Evolutionary conservation across 1,140 invertebrate genomes (phyloP), one percentile per base, ranked within the genome.

Genomic region (Heterodera schachtii): DNA sequence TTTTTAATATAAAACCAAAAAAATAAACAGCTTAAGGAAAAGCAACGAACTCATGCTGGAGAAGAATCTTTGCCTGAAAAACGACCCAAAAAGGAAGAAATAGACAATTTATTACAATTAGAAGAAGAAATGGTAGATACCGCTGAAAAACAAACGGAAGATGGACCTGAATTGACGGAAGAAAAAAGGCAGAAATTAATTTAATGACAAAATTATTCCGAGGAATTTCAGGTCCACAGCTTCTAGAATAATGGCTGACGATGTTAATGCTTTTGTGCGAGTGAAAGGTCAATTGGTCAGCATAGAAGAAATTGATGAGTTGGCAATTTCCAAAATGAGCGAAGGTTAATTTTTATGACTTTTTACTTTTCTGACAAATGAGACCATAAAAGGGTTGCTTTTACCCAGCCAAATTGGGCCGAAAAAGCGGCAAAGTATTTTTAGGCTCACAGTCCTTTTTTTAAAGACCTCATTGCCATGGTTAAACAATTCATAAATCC

Each of bases 71-170:
- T 13, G 21, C 8, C 19, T 9, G 9, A 43, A 73, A 82, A 82
- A 52, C 73, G 66, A 13, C 81, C 77, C 5, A 82, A 69, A 67
- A 7, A 69, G 21, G 77, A 82, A 16, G 81, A 82, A 64, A 82
- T 82, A 43, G 81, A 80, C 5, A 44, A 47, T 43, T 16, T 82
- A 6, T 67, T 82, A 43, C 8, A 80, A 4, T 73, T 67, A 21
- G 81, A 82, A 21, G 76, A 80, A 6, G 81, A 73, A 73, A 4
- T 5, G 43, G 49, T 16, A 49, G 7, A 78, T 19, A 69, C 44
- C n/a, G 66, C 46, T 19, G 9, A 16, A n/a, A 52, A n/a, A 21
- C 43, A 16, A 79, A n/a, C 3, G 57, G 44, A 70, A 47, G 16
- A 57, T 76, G 47, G 57, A 49, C 31, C 16, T 21, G 9, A 7